Percentiles rank a stretch among this genome's conserved stretches.
Evolutionary conservation across 2,888 invertebrate genomes (phyloP).

Genomic region (Carcina quercana): DNA sequence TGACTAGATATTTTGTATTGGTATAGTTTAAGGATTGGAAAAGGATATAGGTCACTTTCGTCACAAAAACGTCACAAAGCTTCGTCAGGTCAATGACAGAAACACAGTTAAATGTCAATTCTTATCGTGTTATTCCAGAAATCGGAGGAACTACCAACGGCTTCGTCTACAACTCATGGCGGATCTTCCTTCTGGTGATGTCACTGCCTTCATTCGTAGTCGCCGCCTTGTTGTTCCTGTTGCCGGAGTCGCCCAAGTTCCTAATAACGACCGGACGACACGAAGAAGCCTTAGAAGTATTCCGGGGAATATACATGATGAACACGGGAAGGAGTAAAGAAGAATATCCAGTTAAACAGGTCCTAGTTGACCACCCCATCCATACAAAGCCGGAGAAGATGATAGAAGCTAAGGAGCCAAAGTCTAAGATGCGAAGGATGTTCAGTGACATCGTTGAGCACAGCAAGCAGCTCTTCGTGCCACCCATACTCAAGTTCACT

Average conservation of each 20-base stretch:
- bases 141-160: constrained; percentile 79
- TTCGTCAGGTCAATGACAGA: too few species aligned
- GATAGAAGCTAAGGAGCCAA: constrained; percentile 72
- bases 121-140: constrained; percentile 57
- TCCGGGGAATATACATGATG: constrained; percentile 85
- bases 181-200: constrained; percentile 91
- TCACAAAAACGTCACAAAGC: too few species aligned
- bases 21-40: too few species aligned
- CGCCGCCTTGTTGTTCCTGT: constrained; percentile 84
- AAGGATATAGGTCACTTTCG: too few species aligned
- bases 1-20: too few species aligned
- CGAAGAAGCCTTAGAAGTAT: constrained; percentile 87
- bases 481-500: constrained; percentile 88
- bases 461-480: constrained; percentile 86
- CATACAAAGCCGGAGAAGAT: constrained; percentile 72
- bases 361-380: constrained; percentile 75
- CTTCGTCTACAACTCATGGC: constrained; percentile 93
- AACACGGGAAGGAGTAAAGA: constrained; percentile 86
- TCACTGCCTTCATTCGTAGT: constrained; percentile 92
- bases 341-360: constrained; percentile 84
- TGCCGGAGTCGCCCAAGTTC: constrained; percentile 95
- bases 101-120: too few species aligned
- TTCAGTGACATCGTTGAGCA: constrained; percentile 85
- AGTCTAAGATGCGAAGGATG: constrained; percentile 83
- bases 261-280: constrained; percentile 85